Percentiles rank a stretch among this genome's conserved stretches.
Conservation (phyloP, 2,113 vertebrate genomes). For the Porphyrio hochstetteri region DNA sequence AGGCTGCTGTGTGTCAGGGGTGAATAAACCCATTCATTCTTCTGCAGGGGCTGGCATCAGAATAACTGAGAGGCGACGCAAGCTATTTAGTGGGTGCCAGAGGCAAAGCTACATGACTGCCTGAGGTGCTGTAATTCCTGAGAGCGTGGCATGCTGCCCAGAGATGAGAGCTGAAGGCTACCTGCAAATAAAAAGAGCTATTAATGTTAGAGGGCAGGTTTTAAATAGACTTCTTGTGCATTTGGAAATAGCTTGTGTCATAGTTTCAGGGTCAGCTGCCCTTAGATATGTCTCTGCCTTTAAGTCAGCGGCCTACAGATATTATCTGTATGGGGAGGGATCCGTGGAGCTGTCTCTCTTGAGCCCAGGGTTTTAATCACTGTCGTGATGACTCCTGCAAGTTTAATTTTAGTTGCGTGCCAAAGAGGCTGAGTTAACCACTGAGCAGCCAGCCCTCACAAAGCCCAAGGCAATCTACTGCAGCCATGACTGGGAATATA, state of each 20-base stretch:
- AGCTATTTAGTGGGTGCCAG: not conserved
- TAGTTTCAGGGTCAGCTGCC: slow-evolving; percentile 44
- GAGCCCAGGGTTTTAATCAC: slow-evolving; percentile 13
- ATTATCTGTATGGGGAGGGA: not conserved
- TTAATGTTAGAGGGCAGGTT: slow-evolving; percentile 40
- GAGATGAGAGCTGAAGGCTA: slow-evolving; percentile 16
- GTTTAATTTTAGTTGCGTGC: slow-evolving; percentile 56
- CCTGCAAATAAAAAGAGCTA: slow-evolving; percentile 38
- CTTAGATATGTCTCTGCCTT: not conserved
- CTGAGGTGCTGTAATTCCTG: slow-evolving; percentile 30
- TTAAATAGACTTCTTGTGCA: slow-evolving; percentile 38
- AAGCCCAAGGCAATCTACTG: not conserved
- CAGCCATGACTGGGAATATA: not conserved
- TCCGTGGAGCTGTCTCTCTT: not conserved
- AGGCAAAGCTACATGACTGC: not conserved
- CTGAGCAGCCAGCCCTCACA: slow-evolving; percentile 24
- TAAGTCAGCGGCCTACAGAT: not conserved
- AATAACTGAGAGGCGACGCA: not conserved
- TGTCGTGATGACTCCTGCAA: slow-evolving; percentile 5
- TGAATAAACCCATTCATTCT: not conserved
- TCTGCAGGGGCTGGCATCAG: not conserved
- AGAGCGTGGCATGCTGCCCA: not conserved
- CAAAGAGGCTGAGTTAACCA: slow-evolving; percentile 47
- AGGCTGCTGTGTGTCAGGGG: not conserved
- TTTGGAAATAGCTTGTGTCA: slow-evolving; percentile 16